A percentile compares a stretch with the other conserved stretches of the same genome.
Conservation (phyloP, 2,797 vertebrate genomes). For the Cetoscarus ocellatus region DNA sequence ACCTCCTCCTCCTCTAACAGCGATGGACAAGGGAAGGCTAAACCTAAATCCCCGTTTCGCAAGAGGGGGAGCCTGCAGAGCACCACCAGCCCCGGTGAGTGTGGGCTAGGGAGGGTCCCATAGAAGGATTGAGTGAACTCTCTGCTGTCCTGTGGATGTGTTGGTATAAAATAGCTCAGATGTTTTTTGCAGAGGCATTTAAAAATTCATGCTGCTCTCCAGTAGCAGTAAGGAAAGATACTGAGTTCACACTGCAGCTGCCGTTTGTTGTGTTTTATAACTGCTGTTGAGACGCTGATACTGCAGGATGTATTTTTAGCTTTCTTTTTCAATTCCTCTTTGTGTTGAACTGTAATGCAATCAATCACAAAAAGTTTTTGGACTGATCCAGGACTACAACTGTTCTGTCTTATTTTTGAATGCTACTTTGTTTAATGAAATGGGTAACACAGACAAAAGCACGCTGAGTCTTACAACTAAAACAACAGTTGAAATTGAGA, state of each 20-base stretch:
- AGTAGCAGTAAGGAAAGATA: conserved; percentile 3
- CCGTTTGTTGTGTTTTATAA: not conserved
- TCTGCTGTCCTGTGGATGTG: conserved; percentile 9
- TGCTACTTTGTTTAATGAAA: not conserved
- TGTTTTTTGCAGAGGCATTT: conserved; percentile 29
- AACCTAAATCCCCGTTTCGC: conserved; percentile 82
- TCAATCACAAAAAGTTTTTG: not conserved
- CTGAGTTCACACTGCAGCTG: conserved; percentile 12
- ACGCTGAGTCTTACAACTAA: not conserved
- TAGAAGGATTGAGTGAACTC: conserved; percentile 22
- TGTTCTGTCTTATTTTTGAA: not conserved
- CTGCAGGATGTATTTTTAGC: conserved; percentile 6
- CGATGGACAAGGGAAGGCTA: conserved; percentile 73
- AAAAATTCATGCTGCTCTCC: conserved; percentile 22
- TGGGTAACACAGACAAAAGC: not conserved
- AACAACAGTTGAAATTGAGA: not conserved
- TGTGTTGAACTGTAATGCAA: not conserved
- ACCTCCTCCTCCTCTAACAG: conserved; percentile 44
- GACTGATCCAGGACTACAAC: not conserved
- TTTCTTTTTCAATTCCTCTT: conserved; percentile 5
- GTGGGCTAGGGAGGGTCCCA: conserved; percentile 35
- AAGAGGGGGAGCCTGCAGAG: conserved; percentile 89
- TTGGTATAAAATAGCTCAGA: conserved; percentile 11
- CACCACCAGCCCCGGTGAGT: conserved; percentile 88
- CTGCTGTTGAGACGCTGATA: not conserved